A percentile compares a stretch with the other conserved stretches of the same genome.
Conservation (phyloP, 2,888 invertebrate genomes). For the Pyrocoelia pectoralis region DNA sequence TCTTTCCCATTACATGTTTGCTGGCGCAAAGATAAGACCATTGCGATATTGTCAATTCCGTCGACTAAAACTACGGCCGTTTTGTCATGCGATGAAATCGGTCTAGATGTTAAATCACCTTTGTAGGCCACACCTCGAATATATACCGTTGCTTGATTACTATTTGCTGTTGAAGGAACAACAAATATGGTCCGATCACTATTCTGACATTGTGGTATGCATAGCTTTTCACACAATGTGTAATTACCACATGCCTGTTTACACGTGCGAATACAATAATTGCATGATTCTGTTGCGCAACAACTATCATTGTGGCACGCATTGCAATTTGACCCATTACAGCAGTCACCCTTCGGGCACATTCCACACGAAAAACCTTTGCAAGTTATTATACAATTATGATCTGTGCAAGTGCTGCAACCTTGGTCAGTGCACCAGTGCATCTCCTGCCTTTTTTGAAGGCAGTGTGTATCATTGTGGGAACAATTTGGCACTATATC, state of each 20-base stretch:
- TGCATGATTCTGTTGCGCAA: constrained; percentile 17
- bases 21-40: constrained; percentile 13
- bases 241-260: constrained; percentile 5
- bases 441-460: constrained; percentile 12
- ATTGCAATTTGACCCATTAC: constrained; percentile 34
- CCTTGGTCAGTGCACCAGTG: constrained; percentile 19
- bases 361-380: constrained; percentile 27
- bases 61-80: constrained; percentile 16
- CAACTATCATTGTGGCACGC: constrained; percentile 22
- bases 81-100: constrained; percentile 12
- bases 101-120: constrained; percentile 12
- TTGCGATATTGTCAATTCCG: constrained; percentile 20
- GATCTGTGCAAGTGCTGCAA: constrained; percentile 21
- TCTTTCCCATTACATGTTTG: not conserved
- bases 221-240: constrained; percentile 2
- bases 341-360: constrained; percentile 32
- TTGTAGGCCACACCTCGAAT: constrained; percentile 12
- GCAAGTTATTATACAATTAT: constrained; percentile 21
- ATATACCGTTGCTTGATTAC: constrained; percentile 11
- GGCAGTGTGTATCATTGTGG: not conserved
- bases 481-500: not conserved
- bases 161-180: not conserved
- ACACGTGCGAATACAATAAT: constrained; percentile 18
- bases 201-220: constrained; percentile 15
- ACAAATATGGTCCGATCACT: constrained; percentile 15